Conservation (phyloP, 2,888 invertebrate species). For the Steinernema scapterisci region DNA sequence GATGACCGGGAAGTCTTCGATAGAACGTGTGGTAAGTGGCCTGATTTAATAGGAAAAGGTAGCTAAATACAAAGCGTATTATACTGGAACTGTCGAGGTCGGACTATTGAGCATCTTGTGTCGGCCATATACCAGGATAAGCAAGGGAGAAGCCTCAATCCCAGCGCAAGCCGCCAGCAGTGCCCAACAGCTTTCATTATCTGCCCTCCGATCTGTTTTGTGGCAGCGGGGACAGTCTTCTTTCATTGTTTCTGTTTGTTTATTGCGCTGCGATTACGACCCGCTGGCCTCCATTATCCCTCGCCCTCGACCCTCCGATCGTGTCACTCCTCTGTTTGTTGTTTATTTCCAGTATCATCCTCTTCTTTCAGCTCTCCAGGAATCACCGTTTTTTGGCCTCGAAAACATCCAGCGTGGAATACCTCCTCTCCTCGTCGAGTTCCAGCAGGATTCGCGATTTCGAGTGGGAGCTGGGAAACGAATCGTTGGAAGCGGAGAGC, state of each 20-base stretch:
- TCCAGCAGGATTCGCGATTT: slow-evolving; percentile 34
- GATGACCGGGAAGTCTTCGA: slow-evolving; percentile 5
- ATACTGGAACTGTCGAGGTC: too few species aligned
- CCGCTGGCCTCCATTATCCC: background rate
- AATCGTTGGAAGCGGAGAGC: slow-evolving; percentile 48
- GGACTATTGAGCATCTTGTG: too few species aligned
- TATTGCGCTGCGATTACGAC: slow-evolving; percentile 23
- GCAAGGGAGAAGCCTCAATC: too few species aligned
- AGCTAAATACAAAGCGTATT: too few species aligned
- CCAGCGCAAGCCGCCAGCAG: too few species aligned
- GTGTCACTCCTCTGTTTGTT: background rate
- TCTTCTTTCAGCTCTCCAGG: slow-evolving; percentile 6
- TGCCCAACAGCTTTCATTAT: too few species aligned
- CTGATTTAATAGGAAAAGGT: background rate
- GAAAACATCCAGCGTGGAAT: background rate
- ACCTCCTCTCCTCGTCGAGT: background rate
- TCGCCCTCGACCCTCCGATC: too few species aligned
- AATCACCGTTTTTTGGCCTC: slow-evolving; percentile 13
- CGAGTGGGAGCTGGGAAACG: slow-evolving; percentile 50
- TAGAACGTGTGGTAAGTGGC: slow-evolving; percentile 21
- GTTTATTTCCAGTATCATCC: background rate
- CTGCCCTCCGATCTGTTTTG: background rate
- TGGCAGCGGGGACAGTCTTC: background rate
- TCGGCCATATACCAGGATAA: too few species aligned
- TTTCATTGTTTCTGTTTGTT: slow-evolving; percentile 23